A percentile compares a stretch with the other conserved stretches of the same genome.
Conservation (phyloP, 2,797 vertebrate species). For the Sebastes trivittatus region DNA sequence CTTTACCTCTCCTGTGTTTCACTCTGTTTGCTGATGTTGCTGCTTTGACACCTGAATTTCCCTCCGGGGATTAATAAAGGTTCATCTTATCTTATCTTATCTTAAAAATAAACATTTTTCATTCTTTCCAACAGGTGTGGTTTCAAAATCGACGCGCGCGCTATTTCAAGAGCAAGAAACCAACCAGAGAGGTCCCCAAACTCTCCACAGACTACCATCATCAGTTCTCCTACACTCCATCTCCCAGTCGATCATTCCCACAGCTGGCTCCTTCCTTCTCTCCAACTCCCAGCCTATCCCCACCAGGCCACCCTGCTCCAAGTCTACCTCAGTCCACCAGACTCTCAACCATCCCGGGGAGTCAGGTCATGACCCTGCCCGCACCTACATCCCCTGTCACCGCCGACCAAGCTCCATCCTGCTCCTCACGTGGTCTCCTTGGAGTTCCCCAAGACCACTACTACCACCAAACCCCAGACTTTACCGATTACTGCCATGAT, state of each 20-base stretch:
- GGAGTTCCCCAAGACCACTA: neutral
- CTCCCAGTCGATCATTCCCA: neutral
- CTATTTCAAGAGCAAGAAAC: constrained; percentile 78
- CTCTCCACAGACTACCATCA: neutral
- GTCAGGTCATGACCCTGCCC: neutral
- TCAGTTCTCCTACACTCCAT: neutral
- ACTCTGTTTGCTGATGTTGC: too few species aligned
- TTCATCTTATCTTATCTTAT: too few species aligned
- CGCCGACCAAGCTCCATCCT: constrained; percentile 1
- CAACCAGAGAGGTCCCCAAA: neutral
- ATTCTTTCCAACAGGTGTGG: constrained; percentile 68
- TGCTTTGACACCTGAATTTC: too few species aligned
- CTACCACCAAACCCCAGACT: constrained; percentile 12
- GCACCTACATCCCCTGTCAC: neutral
- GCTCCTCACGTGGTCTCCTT: neutral
- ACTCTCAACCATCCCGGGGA: constrained; percentile 25
- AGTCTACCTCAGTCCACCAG: constrained; percentile 57
- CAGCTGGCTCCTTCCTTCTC: neutral
- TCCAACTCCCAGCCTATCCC: neutral
- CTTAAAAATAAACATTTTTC: neutral
- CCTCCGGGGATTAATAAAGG: too few species aligned
- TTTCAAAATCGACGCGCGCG: constrained; percentile 79
- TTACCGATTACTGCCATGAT: neutral
- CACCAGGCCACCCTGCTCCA: constrained; percentile 29
- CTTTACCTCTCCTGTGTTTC: too few species aligned